A percentile compares a stretch with the other conserved stretches of the same genome.
Evolutionary conservation across 2,113 vertebrate genomes (phyloP).

Genomic region (Lampris incognitus): DNA sequence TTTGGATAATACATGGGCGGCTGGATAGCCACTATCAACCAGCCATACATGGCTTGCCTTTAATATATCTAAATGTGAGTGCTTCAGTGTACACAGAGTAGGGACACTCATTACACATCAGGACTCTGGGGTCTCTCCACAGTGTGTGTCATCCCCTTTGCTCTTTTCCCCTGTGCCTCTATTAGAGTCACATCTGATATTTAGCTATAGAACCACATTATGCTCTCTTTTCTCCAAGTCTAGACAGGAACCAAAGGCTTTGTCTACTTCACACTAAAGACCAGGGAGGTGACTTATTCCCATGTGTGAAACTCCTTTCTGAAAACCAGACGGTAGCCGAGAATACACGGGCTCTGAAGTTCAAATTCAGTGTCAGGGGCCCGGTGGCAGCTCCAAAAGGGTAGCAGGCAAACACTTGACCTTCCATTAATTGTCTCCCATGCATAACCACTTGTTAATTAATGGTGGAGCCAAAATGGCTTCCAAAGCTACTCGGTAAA

Average conservation of each 20-base stretch:
- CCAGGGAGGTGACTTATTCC: slow-evolving; percentile 58
- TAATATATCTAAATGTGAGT: slow-evolving; percentile 60
- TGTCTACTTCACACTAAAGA: slow-evolving; percentile 37
- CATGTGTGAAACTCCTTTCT: slow-evolving; percentile 37
- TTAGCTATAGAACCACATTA: slow-evolving; percentile 48
- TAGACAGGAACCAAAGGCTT: slow-evolving; percentile 58
- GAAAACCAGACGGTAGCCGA: slow-evolving; percentile 53
- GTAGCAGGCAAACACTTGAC: slow-evolving; percentile 73
- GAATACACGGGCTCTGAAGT: slow-evolving; percentile 59
- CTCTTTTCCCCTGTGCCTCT: slow-evolving; percentile 5
- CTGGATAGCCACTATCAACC: slow-evolving; percentile 39
- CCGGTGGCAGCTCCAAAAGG: slow-evolving; percentile 69
- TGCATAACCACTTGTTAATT: slow-evolving; percentile 81
- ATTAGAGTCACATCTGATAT: slow-evolving; percentile 58
- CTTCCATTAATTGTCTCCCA: slow-evolving; percentile 79
- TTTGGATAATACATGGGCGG: too few species aligned
- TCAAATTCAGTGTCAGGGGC: slow-evolving; percentile 57
- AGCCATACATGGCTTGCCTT: slow-evolving; percentile 38
- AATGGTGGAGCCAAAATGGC: slow-evolving; percentile 74
- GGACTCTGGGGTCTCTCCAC: slow-evolving; percentile 33
- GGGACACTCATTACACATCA: slow-evolving; percentile 43
- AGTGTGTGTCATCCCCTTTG: slow-evolving; percentile 36
- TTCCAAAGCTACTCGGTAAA: slow-evolving; percentile 73
- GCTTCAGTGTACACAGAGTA: slow-evolving; percentile 15
- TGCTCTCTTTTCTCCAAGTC: slow-evolving; percentile 35